Conservation (phyloP, 2,888 invertebrate genomes). For the Anarsia innoxiella region DNA sequence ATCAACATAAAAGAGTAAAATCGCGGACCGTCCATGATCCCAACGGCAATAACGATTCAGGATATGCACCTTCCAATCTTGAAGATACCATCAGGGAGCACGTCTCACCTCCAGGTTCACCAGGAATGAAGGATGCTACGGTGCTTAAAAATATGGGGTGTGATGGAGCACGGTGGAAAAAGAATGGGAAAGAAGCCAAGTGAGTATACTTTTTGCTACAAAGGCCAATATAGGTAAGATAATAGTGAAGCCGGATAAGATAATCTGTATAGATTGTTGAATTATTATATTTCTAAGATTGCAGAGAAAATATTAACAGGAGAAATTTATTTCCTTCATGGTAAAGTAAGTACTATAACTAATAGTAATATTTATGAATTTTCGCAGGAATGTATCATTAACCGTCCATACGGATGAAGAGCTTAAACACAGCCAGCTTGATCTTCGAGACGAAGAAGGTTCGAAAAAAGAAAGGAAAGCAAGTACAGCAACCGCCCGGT, state of each 20-base stretch:
- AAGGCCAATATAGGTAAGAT: no score
- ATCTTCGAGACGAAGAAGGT: constrained; percentile 55
- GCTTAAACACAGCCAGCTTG: constrained; percentile 51
- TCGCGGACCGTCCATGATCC: constrained; percentile 77
- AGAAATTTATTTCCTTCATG: no score
- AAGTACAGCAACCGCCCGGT: constrained; percentile 80
- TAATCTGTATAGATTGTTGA: no score
- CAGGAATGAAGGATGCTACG: constrained; percentile 60
- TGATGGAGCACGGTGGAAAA: constrained; percentile 50
- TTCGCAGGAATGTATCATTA: constrained; percentile 77
- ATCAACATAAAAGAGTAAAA: constrained; percentile 42
- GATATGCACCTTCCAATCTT: constrained; percentile 81
- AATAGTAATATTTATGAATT: not conserved
- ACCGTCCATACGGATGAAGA: constrained; percentile 58
- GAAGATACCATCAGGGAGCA: constrained; percentile 75
- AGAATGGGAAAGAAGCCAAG: constrained; percentile 66
- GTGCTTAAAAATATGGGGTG: constrained; percentile 54
- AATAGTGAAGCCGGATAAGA: no score
- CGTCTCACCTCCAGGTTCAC: constrained; percentile 70
- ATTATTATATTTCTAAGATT: no score
- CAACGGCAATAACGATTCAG: constrained; percentile 90
- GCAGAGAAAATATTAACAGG: no score
- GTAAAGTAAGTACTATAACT: no score
- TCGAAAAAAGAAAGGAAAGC: constrained; percentile 84
- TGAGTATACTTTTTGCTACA: no score